Evolutionary conservation across 30 jellyfish, hydroid and myxozoan genomes (phyloP), one percentile per base, ranked within the genome.

Genomic region (Nemopilema nomurai): DNA sequence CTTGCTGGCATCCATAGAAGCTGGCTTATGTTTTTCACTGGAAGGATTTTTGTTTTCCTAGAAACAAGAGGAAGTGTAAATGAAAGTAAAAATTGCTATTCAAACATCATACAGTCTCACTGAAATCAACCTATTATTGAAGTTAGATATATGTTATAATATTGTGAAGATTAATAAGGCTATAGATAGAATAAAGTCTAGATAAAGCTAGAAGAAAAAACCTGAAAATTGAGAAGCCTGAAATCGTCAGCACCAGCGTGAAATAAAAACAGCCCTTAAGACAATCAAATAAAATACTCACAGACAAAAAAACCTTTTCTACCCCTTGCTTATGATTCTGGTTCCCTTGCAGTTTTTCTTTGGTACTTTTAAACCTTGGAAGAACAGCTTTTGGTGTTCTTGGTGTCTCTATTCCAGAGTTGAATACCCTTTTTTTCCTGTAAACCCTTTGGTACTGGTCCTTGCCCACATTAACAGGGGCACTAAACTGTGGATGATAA

Each of bases 401-500:
- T 49, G 91, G 91, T 23, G 91, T 68, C 33, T 82, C 84, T 17
- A 82, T 49, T 19, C 68, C 52, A 33, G 21, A 68, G 84, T 82
- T 51, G 49, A 28, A 70, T 18, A 82, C 19, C 51, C 71, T 68
- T 69, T 82, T 82, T 31, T 82, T 82, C 77, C 57, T 51, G 78
- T 82, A 82, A 53, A 73, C 64, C 51, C 91, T 82, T 21, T 28
- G 28, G 26, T 28, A 32, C 81, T 13, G 57, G 13, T 41, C 57
- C 6, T 41, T 41, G 13, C 13, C 13, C 13, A 13, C 6, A 13
- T 41, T 13, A 49, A 24, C 19, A 18, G 82, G 67, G 64, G 65
- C 13, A 41, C 29, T 49, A 27, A 1, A 28, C 82, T 16, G 20
- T 28, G 82, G 82, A 1, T 1, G 76, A 26, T 62, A 32, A 24